A percentile compares a stretch with the other conserved stretches of the same genome.
phyloP scores from a whole-genome alignment of 2,797 vertebrate genomes.

The Coregonus suidteri region DNA sequence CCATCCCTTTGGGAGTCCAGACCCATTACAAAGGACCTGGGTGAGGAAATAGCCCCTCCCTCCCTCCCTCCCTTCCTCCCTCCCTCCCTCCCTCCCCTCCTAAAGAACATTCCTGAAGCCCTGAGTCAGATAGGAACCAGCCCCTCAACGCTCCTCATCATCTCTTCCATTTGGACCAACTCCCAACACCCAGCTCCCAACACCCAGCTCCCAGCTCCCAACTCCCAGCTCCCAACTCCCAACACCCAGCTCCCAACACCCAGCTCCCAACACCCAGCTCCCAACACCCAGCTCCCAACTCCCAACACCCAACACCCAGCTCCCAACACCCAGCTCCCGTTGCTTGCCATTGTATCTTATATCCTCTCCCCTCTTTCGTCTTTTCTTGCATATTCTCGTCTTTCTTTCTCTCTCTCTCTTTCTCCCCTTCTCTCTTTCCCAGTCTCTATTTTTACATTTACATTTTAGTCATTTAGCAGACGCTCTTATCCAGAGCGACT shows the following conservation, averaged over 20 bases:
- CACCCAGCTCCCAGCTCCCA: too few species aligned
- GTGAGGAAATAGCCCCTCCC: conserved; percentile 58
- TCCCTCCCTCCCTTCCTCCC: too few species aligned
- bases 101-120: conserved; percentile 48
- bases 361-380: conserved; percentile 6
- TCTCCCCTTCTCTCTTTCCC: neutral
- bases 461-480: too few species aligned
- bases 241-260: too few species aligned
- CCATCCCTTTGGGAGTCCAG: conserved; percentile 69
- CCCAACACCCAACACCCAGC: too few species aligned
- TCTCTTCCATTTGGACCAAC: conserved; percentile 11
- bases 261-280: too few species aligned
- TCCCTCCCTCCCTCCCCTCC: conserved; percentile 18
- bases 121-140: conserved; percentile 49
- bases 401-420: neutral
- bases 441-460: neutral
- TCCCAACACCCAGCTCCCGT: too few species aligned
- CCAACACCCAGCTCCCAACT: too few species aligned
- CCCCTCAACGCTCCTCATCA: conserved; percentile 28
- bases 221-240: too few species aligned
- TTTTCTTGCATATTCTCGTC: neutral
- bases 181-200: neutral
- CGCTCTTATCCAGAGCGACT: too few species aligned
- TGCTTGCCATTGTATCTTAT: conserved; percentile 1
- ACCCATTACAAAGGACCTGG: conserved; percentile 58